Conservation (phyloP, 2,113 vertebrate species). For the Pelecanoides urinatrix region DNA sequence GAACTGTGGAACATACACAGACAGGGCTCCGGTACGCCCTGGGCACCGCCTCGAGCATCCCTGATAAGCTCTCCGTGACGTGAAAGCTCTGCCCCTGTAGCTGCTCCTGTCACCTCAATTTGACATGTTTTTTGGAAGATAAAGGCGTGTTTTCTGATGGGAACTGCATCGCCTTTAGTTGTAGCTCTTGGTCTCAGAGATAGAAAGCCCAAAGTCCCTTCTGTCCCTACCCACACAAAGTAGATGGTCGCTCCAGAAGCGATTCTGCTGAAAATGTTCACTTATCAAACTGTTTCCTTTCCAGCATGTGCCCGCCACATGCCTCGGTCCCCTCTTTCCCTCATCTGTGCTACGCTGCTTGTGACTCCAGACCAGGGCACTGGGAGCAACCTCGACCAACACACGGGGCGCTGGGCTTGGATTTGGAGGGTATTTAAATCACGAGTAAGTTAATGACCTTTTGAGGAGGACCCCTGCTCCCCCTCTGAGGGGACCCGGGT, state of each 20-base stretch:
- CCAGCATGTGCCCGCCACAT: accelerated
- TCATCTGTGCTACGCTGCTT: not conserved
- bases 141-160: not conserved
- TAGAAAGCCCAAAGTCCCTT: not conserved
- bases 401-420: accelerated
- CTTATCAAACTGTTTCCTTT: not conserved
- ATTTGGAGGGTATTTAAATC: not conserved
- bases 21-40: not conserved
- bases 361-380: not conserved
- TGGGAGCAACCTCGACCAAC: not conserved
- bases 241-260: not conserved
- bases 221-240: not conserved
- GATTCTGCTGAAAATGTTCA: not conserved
- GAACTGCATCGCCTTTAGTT: not conserved
- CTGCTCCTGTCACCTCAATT: not conserved
- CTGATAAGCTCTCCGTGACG: accelerated
- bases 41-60: not conserved
- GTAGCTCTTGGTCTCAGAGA: not conserved
- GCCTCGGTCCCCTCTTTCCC: not conserved
- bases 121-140: accelerated
- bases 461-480: not conserved
- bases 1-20: not conserved
- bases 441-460: not conserved
- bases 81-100: not conserved
- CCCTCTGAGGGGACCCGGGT: not conserved